Conservation (phyloP, 2,888 invertebrate species). For the Oxyteleia sp. region DNA sequence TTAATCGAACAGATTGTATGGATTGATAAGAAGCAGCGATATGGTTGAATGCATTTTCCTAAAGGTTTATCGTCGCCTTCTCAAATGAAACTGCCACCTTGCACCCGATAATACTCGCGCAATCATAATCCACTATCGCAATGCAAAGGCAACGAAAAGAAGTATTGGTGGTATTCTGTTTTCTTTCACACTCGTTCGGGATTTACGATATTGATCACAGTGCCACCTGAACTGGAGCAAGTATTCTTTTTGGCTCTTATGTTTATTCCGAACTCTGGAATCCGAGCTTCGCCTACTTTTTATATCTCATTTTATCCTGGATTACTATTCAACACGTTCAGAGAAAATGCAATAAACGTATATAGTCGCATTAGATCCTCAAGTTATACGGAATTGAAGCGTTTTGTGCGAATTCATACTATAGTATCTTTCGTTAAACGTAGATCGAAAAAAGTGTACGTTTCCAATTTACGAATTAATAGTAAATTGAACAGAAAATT, state of each 20-base stretch:
- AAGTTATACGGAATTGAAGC: slow-evolving; percentile 63
- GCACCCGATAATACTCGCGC: slow-evolving; percentile 65
- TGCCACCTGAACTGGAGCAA: slow-evolving; percentile 83
- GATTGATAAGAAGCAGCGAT: slow-evolving; percentile 60
- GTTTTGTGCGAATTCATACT: slow-evolving; percentile 59
- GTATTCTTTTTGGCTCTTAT: slow-evolving; percentile 78
- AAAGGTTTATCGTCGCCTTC: slow-evolving; percentile 66
- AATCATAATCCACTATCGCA: slow-evolving; percentile 81
- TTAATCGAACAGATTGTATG: slow-evolving; percentile 54
- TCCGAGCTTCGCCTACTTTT: slow-evolving; percentile 72
- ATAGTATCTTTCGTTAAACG: slow-evolving; percentile 52
- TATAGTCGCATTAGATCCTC: slow-evolving; percentile 64
- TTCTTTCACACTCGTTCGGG: slow-evolving; percentile 81
- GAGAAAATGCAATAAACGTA: slow-evolving; percentile 70
- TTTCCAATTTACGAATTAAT: slow-evolving; percentile 40
- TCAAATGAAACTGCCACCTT: slow-evolving; percentile 67
- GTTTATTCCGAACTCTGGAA: slow-evolving; percentile 78
- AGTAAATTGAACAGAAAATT: slow-evolving; percentile 8
- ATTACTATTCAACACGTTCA: slow-evolving; percentile 70
- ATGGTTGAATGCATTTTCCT: slow-evolving; percentile 58
- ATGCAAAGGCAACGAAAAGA: slow-evolving; percentile 78
- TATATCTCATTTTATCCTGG: slow-evolving; percentile 70
- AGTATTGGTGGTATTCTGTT: slow-evolving; percentile 75
- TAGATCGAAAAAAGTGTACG: slow-evolving; percentile 40
- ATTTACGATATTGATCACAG: slow-evolving; percentile 86